phyloP scores from a whole-genome alignment of 2,888 invertebrate species.

The Galerucella pusilla region DNA sequence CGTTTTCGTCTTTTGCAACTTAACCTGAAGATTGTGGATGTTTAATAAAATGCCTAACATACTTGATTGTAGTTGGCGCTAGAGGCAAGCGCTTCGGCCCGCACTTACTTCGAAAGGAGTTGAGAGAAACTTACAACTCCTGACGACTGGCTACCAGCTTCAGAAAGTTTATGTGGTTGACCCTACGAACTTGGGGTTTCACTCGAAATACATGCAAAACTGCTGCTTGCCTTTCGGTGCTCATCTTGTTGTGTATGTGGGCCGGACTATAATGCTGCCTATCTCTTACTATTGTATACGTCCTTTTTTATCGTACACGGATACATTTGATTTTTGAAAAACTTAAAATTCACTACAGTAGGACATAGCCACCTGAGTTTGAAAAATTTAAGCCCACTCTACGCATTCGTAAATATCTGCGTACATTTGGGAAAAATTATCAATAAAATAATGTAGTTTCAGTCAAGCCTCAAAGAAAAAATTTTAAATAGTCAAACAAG shows the following conservation, averaged over 20 bases:
- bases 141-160: conserved; percentile 59
- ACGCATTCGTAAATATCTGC: no score
- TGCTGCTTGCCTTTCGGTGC: conserved; percentile 49
- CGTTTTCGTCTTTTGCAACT: conserved; percentile 57
- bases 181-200: conserved; percentile 63
- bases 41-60: conserved; percentile 65
- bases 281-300: not conserved
- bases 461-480: no score
- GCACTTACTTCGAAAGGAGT: conserved; percentile 53
- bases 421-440: no score
- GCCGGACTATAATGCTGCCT: conserved; percentile 27
- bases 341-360: no score
- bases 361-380: no score
- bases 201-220: conserved; percentile 62
- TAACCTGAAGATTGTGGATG: conserved; percentile 61
- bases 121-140: conserved; percentile 57
- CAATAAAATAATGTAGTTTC: no score
- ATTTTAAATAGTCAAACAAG: no score
- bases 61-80: conserved; percentile 55
- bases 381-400: no score
- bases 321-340: not conserved
- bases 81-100: conserved; percentile 52
- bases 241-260: conserved; percentile 38
- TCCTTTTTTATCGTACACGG: conserved; percentile 1
- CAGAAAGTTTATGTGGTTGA: conserved; percentile 66